Evolutionary conservation across 2,797 vertebrate genomes (phyloP), one percentile per base, ranked within the genome.

Genomic region (Paramormyrops hopkinsi): DNA sequence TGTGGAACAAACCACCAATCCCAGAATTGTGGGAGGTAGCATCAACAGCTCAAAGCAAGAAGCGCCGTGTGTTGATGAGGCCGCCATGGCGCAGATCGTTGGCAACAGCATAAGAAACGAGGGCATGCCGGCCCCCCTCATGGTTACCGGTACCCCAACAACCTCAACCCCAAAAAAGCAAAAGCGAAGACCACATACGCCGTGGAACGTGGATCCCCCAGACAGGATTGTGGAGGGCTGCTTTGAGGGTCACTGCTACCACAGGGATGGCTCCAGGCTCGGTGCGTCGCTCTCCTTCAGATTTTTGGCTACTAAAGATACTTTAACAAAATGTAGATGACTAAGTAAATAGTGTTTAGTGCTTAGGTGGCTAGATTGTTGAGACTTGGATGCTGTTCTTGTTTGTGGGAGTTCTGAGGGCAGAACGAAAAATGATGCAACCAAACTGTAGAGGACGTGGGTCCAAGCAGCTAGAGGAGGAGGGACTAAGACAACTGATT

Each of bases 151-250:
- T 54, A 88, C 92, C 89, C 97, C 96, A 90, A 90, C 93, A 62
- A 99, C 97, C 1, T 99, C 97, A 0, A 99, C 98, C 0, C 98
- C 97, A 0, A 96, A 97, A 91, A 97, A 95, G 92, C 79, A 92
- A 89, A 90, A 91, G 92, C 79, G 91, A 89, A 90, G 91, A 82
- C 90, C 82, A 46, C 90, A 86, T 1, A 88, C 62, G 2, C 88
- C 62, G 1, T 59, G 56, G 22, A 83, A 59, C 2, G 22, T 91
- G 22, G 25, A 89, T 53, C 88, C 92, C 1, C 25, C 50, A 4
- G 37, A 29, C 4, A 90, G 93, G 90, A 97, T 98, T 88, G 88
- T 92, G 87, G 97, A 99, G 92, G 98, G 98, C 33, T 93, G 73
- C 90, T 97, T 96, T 86, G 22, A 88, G 1, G 97, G 97, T 76